These are phyloP conservation scores for Poecile atricapillus DNA, from an alignment of 2,113 vertebrate species.

Conservation along the genomic window DNA sequence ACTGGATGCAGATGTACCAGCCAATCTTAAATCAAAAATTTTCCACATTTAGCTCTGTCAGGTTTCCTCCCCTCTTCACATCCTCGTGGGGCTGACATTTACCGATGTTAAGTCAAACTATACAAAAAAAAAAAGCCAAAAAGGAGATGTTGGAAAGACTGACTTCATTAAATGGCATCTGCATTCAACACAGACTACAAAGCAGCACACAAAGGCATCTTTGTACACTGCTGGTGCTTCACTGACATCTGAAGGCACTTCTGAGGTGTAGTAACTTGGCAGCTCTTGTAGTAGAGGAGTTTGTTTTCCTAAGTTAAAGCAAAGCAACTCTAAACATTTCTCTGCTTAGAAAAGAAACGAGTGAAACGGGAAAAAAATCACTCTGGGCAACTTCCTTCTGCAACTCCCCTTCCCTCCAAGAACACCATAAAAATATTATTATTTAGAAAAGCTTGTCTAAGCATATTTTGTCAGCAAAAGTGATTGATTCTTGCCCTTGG, in stretches of 20 bases:
- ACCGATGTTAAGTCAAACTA: not conserved
- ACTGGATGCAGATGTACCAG: not conserved
- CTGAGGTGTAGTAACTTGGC: not conserved
- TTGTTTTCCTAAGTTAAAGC: not conserved
- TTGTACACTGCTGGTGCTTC: not conserved
- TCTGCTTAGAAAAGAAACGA: not conserved
- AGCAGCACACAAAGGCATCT: not conserved
- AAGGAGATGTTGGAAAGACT: not conserved
- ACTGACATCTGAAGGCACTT: not conserved
- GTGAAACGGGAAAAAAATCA: not conserved
- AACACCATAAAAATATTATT: not conserved
- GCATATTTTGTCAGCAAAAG: not conserved
- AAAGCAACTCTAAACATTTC: not conserved
- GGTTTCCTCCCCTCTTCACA: not conserved
- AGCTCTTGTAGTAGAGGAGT: not conserved
- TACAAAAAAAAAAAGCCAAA: not conserved
- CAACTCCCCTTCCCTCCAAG: accelerated
- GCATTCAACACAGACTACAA: not conserved
- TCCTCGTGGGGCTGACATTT: not conserved
- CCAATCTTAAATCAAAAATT: not conserved
- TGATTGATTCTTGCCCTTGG: not conserved
- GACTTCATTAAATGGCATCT: constrained; percentile 11
- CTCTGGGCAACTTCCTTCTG: not conserved
- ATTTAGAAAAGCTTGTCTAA: not conserved
- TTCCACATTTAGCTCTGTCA: not conserved